These are phyloP conservation scores for Lota lota DNA, from an alignment of 2,113 vertebrate species.

Conservation along the genomic window DNA sequence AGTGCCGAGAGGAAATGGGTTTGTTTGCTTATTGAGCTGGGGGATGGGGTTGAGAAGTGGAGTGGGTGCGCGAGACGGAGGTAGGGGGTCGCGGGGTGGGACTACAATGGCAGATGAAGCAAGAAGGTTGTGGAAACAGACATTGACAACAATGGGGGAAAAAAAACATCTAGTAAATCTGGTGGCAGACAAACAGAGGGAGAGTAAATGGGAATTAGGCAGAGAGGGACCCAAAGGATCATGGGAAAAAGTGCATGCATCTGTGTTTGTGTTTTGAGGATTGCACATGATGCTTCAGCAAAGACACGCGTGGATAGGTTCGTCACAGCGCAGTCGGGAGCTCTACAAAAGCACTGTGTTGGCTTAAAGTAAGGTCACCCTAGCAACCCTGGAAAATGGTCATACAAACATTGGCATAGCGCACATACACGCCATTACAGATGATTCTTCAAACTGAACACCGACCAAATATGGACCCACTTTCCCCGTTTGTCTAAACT, in stretches of 20 bases:
- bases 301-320: conserved; percentile 33
- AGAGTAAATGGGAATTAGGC: conserved; percentile 32
- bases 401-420: conserved; percentile 4
- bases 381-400: too few relatives aligned
- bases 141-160: not conserved
- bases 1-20: conserved; percentile 53
- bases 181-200: conserved; percentile 7
- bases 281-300: conserved; percentile 36
- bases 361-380: conserved; percentile 27
- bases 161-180: conserved; percentile 8
- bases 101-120: not conserved
- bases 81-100: not conserved
- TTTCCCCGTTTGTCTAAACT: too few relatives aligned
- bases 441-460: too few relatives aligned
- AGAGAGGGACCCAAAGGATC: conserved; percentile 27
- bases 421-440: conserved; percentile 13
- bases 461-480: too few relatives aligned
- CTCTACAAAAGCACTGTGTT: conserved; percentile 25
- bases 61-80: conserved; percentile 3
- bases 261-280: conserved; percentile 31
- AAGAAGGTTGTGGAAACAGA: not conserved
- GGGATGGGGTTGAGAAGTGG: conserved; percentile 34
- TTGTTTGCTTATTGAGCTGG: conserved; percentile 63
- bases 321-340: conserved; percentile 26
- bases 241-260: conserved; percentile 25